These are phyloP conservation scores for Scophthalmus maximus DNA, from an alignment of 2,113 vertebrate species.

Conservation along the genomic window DNA sequence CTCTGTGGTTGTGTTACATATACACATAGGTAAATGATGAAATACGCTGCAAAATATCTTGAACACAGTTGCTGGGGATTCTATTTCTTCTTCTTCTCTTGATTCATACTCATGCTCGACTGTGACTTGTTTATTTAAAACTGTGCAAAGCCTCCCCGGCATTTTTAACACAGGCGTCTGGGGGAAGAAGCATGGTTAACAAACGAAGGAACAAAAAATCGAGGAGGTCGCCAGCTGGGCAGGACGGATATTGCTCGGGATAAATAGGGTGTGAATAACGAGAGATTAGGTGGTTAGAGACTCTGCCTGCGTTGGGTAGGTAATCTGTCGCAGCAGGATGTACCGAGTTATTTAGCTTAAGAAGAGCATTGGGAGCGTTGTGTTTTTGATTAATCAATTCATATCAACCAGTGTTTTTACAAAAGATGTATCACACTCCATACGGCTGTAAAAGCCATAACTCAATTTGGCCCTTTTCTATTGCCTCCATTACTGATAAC, in stretches of 20 bases:
- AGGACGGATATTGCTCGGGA: slow-evolving; percentile 42
- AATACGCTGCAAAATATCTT: slow-evolving; percentile 70
- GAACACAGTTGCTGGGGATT: slow-evolving; percentile 28
- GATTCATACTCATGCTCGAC: slow-evolving; percentile 40
- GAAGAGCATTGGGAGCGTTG: neutral
- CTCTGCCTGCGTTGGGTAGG: slow-evolving; percentile 26
- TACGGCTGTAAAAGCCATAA: neutral
- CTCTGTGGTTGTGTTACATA: slow-evolving; percentile 54
- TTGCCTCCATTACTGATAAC: slow-evolving; percentile 14
- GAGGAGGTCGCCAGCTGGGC: slow-evolving; percentile 29
- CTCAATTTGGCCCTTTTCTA: slow-evolving; percentile 26
- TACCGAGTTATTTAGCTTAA: slow-evolving; percentile 22
- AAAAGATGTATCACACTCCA: slow-evolving; percentile 2
- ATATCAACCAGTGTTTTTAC: slow-evolving; percentile 39
- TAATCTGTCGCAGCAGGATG: slow-evolving; percentile 34
- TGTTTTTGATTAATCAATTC: slow-evolving; percentile 44
- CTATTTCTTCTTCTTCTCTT: slow-evolving; percentile 37
- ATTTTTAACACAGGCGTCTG: slow-evolving; percentile 24
- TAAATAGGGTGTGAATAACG: slow-evolving; percentile 25
- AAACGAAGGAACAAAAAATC: slow-evolving; percentile 45
- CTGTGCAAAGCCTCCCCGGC: slow-evolving; percentile 33
- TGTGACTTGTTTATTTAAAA: slow-evolving; percentile 59
- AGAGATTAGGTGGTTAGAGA: slow-evolving; percentile 38
- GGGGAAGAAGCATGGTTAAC: slow-evolving; percentile 32
- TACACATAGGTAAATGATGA: slow-evolving; percentile 70